Conservation (phyloP, 2,113 vertebrate species). For the Alosa alosa region DNA sequence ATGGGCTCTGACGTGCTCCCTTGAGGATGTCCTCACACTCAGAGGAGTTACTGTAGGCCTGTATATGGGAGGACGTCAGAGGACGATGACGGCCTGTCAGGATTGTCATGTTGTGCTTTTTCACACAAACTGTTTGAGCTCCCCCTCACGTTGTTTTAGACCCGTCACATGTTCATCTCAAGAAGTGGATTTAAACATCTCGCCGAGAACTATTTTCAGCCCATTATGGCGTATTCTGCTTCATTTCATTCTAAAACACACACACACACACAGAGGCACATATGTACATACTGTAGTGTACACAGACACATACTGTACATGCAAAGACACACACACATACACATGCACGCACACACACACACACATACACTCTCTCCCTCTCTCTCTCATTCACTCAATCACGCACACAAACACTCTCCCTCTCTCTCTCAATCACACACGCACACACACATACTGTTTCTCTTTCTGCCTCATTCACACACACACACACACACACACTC, state of each 20-base stretch:
- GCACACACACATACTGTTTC: neutral
- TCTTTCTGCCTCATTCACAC: neutral
- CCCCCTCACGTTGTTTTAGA: neutral
- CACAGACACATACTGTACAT: no score
- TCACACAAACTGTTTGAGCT: neutral
- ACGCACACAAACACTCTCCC: neutral
- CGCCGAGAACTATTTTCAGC: neutral
- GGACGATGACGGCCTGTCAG: neutral
- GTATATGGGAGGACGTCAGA: no score
- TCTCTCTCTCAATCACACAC: neutral
- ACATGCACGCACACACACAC: neutral
- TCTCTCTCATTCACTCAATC: neutral
- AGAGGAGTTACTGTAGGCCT: no score
- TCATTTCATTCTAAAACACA: neutral
- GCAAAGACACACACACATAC: no score
- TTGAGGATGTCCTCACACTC: no score
- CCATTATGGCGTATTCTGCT: no score
- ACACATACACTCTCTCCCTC: neutral
- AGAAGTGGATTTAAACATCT: neutral
- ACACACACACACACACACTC: neutral
- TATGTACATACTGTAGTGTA: no score
- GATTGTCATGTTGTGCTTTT: neutral
- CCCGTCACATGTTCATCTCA: neutral
- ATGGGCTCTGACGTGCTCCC: no score
- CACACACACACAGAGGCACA: no score